These are phyloP conservation scores for Agrilus mali DNA, from an alignment of 2,888 invertebrate genomes.

Conservation along the genomic window DNA sequence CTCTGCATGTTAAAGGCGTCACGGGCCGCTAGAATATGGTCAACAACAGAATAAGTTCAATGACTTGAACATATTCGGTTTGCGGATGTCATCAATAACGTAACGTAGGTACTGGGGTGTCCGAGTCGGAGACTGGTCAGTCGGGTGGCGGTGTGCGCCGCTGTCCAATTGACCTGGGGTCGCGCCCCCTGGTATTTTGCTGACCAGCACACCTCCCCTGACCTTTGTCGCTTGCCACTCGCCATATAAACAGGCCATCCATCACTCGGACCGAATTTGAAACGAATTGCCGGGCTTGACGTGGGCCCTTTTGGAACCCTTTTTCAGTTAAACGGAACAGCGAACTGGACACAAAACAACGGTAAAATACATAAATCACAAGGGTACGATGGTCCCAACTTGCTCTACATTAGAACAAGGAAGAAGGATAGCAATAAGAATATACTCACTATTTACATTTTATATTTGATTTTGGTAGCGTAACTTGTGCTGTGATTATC, in stretches of 20 bases:
- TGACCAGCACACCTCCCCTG: constrained; percentile 36
- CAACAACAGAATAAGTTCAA: constrained; percentile 10
- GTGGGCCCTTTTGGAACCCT: no score
- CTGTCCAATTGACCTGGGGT: constrained; percentile 36
- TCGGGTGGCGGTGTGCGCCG: constrained; percentile 20
- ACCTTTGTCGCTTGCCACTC: constrained; percentile 35
- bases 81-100: constrained; percentile 20
- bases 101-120: constrained; percentile 8
- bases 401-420: no score
- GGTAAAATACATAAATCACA: no score
- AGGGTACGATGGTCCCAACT: no score
- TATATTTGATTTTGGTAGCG: no score
- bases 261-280: constrained; percentile 30
- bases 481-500: no score
- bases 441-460: no score
- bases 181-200: constrained; percentile 31
- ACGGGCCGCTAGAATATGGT: no score
- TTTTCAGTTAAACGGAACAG: no score
- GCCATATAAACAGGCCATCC: constrained; percentile 36
- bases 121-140: constrained; percentile 18
- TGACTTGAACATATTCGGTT: constrained; percentile 20
- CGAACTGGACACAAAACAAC: no score
- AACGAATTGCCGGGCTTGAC: constrained; percentile 19
- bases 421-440: no score
- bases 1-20: no score